A percentile compares a stretch with the other conserved stretches of the same genome.
These are phyloP conservation scores for Dryobotodes eremita DNA, from an alignment of 2,888 invertebrate species.

Conservation along the genomic window DNA sequence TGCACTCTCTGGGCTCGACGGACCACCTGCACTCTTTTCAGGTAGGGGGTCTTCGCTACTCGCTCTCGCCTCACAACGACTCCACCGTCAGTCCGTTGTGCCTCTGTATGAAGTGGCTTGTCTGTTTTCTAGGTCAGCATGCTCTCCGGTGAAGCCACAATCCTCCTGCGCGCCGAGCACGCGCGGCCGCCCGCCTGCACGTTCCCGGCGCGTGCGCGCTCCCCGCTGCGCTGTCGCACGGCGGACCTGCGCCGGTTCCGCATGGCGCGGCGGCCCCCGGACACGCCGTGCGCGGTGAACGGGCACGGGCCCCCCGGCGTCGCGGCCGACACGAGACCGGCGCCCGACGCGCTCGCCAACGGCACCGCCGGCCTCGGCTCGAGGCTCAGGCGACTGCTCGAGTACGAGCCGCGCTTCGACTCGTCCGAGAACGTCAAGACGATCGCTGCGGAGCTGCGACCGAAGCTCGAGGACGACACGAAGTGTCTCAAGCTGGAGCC, in stretches of 20 bases:
- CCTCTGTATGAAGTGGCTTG: background rate
- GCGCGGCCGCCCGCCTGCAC: constrained; percentile 70
- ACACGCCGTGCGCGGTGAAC: constrained; percentile 29
- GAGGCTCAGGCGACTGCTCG: constrained; percentile 73
- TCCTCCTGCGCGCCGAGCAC: constrained; percentile 82
- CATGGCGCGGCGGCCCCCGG: constrained; percentile 60
- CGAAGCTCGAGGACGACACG: constrained; percentile 43
- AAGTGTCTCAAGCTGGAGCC: constrained; percentile 44
- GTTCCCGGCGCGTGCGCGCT: constrained; percentile 43
- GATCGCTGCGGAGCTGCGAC: constrained; percentile 30
- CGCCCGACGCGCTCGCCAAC: constrained; percentile 43
- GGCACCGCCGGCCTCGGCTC: constrained; percentile 63
- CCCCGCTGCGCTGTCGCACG: constrained; percentile 47
- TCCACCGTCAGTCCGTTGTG: background rate
- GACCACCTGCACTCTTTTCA: constrained; percentile 73
- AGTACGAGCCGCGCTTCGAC: constrained; percentile 63
- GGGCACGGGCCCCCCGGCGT: constrained; percentile 33
- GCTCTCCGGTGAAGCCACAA: constrained; percentile 80
- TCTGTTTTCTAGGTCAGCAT: constrained; percentile 75
- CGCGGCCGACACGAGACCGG: constrained; percentile 20
- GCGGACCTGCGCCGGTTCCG: constrained; percentile 70
- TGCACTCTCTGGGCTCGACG: background rate
- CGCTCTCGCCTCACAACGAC: background rate
- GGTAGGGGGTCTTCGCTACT: constrained; percentile 57
- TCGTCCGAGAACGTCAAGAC: constrained; percentile 31